Conservation (phyloP, 2,113 vertebrate genomes). For the Cranoglanis bouderius region DNA sequence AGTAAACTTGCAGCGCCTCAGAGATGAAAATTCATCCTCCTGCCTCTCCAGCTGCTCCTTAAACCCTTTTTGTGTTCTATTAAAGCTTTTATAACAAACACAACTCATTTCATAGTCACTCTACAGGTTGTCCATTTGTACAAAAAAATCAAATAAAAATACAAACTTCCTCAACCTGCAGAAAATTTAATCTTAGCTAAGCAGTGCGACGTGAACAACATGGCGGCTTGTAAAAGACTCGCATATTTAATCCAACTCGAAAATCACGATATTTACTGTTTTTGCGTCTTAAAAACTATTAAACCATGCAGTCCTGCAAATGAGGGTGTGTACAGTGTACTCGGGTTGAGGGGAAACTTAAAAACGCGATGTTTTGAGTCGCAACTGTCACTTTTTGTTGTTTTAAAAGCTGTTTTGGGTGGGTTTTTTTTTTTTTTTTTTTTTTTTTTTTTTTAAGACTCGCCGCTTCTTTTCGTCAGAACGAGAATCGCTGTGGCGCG, state of each 20-base stretch:
- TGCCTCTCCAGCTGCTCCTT: background rate
- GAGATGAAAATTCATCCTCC: too few species aligned
- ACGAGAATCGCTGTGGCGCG: background rate
- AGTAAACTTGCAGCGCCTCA: background rate
- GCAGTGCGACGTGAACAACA: background rate
- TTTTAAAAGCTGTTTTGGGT: background rate
- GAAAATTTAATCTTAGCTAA: too few species aligned
- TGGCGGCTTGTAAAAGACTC: background rate
- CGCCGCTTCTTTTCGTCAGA: background rate
- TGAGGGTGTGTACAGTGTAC: background rate
- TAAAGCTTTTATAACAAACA: background rate
- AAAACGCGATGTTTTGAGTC: too few species aligned
- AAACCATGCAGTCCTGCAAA: background rate
- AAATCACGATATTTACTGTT: background rate
- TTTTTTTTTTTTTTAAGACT: conserved; percentile 1
- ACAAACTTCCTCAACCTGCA: background rate
- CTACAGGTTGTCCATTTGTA: background rate
- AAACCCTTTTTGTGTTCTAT: too few species aligned
- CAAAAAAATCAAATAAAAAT: too few species aligned
- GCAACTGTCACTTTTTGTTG: background rate
- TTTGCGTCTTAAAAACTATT: background rate
- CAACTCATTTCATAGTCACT: too few species aligned
- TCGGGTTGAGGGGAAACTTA: too few species aligned
- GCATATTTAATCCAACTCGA: background rate
- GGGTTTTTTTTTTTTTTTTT: background rate